Base-by-base conservation (phyloP, 2,888 invertebrate species). In the Meteorus cinctellus region DNA sequence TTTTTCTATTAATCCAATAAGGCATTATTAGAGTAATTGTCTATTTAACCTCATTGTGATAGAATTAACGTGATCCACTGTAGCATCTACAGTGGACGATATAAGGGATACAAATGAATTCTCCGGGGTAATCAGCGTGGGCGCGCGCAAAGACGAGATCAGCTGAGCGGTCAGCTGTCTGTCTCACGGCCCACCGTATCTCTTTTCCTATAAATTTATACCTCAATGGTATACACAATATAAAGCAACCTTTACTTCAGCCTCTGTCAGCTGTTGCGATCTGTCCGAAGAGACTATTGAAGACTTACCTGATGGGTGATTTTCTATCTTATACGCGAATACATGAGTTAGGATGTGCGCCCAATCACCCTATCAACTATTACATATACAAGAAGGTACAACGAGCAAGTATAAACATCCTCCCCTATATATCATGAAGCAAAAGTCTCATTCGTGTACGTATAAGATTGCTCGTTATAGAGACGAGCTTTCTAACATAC, bases 131-230 rank as follows among this genome's bases (percentile, higher is more conserved):
- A 81, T 81, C 81, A 79, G 69, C 55, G 65, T 62, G 34, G 62
- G 66, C 77, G 68, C 62, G 65, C 65, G 59, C 74, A 62, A 68
- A 74, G 65, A 70, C 66, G 65, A 55, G 55, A 77, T 76, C 74
- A 79, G 79, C 79, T 79, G 79, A 79, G 73, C 73, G 76, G 77
- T 80, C 78, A 79, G 79, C 78, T 78, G 80, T 79, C 79, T 48
- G 34, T 70, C 70, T 60, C 29, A 60, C 63, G 45, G 69, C 73
- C 8, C 4, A 66, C 2, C 55, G 55, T 8, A 55, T 55, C 27
- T 67, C 16, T 1, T 55, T 19, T 24, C 8, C 19, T 8, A 55
- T 24, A 19, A 8, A 55, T 72, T 31, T 19, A 55, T 34, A 63
- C 34, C 62, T 14, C 29, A 24, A 62, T 62, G 29, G 16, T 41